Evolutionary conservation across 2,113 vertebrate species (phyloP).

Genomic region (Mormyrus lacerda): DNA sequence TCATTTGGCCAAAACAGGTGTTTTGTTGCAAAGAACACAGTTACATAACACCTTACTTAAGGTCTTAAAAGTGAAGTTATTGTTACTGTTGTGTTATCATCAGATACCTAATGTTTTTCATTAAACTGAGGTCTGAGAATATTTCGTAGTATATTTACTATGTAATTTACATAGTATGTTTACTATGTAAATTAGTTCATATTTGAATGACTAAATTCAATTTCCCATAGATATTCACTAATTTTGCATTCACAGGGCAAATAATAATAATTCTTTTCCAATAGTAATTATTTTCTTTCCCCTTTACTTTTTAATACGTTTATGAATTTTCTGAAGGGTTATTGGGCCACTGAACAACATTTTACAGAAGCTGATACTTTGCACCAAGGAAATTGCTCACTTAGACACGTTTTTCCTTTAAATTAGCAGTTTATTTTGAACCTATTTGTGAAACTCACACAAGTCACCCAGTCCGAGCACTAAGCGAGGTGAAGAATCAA

Average conservation of each 20-base stretch:
- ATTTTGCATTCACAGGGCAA: not conserved
- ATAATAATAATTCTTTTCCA: not conserved
- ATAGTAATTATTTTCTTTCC: not conserved
- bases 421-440: slow-evolving; percentile 1
- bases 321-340: not conserved
- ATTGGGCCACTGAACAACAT: not conserved
- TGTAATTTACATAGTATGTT: no score
- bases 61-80: not conserved
- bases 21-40: not conserved
- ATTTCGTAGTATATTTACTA: no score
- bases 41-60: not conserved
- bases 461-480: not conserved
- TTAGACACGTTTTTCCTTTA: not conserved
- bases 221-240: not conserved
- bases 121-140: not conserved
- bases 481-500: not conserved
- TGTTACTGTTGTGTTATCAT: not conserved
- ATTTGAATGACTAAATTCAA: not conserved
- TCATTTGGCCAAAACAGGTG: not conserved
- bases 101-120: not conserved
- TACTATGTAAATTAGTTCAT: not conserved
- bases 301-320: not conserved
- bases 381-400: not conserved
- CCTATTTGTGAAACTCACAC: not conserved
- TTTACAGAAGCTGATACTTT: not conserved